Evolutionary conservation across 2,113 vertebrate genomes (phyloP), one percentile per base, ranked within the genome.

Genomic region (Castor canadensis): DNA sequence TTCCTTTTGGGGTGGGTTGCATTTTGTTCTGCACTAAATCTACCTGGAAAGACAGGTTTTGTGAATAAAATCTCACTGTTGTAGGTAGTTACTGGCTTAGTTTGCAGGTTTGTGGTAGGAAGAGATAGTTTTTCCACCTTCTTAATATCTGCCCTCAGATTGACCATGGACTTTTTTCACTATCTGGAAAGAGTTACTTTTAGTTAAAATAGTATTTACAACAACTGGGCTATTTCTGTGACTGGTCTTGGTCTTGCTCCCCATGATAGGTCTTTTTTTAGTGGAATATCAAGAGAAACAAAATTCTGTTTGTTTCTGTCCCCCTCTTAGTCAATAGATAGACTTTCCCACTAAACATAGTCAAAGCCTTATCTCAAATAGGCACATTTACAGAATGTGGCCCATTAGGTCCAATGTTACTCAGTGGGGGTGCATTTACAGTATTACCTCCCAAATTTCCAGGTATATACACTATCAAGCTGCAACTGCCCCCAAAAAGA

Each of bases 341-440:
- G 54, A 99, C 91, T 54, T 98, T 99, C n/a, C 98, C 98, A 43
- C 99, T 99, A 98, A 96, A 99, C 98, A 99, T 98, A 75, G 99
- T 97, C 72, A 99, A 96, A 52, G 98, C 98, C 20, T 99, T 98
- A 60, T 99, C 98, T 90, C 98, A 98, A 69, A 98, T 91, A 58
- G 97, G 84, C 3, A 95, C 96, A 28, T 97, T 92, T 96, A 98
- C 98, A 49, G 95, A 88, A 20, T 95, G 98, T 93, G 85, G 97
- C 54, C 88, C 95, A 85, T 81, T 75, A 71, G 96, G 20, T 75
- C 76, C 6, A 40, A 75, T 58, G 40, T 94, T 95, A 97, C 58
- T 95, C 35, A 76, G 62, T 0, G 96, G 85, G 40, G 98, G 92
- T 58, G 98, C 82, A 87, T 82, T 92, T 88, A 97, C 2, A 54